A percentile compares a stretch with the other conserved stretches of the same genome.
These are phyloP conservation scores for Hylyphantes graminicola DNA, from an alignment of 1,140 invertebrate genomes.

Conservation along the genomic window DNA sequence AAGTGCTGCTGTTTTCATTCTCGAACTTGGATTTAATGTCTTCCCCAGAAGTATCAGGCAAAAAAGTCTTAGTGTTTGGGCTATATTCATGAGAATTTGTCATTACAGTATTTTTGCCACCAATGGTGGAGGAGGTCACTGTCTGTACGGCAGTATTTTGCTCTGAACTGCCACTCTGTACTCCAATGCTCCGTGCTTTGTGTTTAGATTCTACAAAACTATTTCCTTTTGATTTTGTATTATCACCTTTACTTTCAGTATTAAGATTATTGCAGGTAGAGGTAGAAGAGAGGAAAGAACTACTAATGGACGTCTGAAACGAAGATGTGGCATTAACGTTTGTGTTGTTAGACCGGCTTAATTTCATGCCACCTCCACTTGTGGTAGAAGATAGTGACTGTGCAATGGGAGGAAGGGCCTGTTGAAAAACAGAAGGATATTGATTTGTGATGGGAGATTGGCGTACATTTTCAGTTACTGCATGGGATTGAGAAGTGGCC, in stretches of 20 bases:
- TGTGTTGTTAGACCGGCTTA: constrained; percentile 1
- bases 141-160: constrained; percentile 56
- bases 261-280: not conserved
- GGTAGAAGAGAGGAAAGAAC: constrained; percentile 12
- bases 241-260: constrained; percentile 20
- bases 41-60: constrained; percentile 34
- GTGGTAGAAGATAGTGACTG: constrained; percentile 51
- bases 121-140: constrained; percentile 30
- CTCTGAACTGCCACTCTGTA: constrained; percentile 56
- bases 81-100: constrained; percentile 17
- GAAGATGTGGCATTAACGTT: not conserved
- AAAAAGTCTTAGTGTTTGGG: constrained; percentile 24
- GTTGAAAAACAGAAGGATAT: constrained; percentile 44
- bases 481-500: constrained; percentile 39
- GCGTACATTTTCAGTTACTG: constrained; percentile 16
- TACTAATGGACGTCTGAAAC: constrained; percentile 26
- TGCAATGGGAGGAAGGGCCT: constrained; percentile 46
- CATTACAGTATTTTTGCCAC: constrained; percentile 15
- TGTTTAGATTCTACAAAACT: constrained; percentile 30
- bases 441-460: constrained; percentile 19
- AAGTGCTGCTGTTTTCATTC: constrained; percentile 46
- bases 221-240: not conserved
- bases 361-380: constrained; percentile 13
- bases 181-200: constrained; percentile 58
- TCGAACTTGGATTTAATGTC: constrained; percentile 42